A percentile compares a stretch with the other conserved stretches of the same genome.
Evolutionary conservation across 2,113 vertebrate genomes (phyloP).

Genomic region (Erythrocercus mccallii): DNA sequence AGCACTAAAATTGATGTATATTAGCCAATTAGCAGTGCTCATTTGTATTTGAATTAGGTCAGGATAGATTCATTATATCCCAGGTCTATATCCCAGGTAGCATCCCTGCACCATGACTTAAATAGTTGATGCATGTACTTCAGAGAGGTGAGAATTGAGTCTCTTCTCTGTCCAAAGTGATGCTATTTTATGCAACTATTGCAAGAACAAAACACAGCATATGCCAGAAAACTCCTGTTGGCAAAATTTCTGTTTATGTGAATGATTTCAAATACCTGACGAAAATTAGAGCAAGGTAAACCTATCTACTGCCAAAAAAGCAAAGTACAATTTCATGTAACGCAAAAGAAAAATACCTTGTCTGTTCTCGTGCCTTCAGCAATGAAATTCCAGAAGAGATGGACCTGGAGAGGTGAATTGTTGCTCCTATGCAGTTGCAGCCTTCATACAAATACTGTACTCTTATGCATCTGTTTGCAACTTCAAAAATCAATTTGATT

Average conservation of each 20-base stretch:
- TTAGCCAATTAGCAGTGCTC: background rate
- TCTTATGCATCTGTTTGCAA: background rate
- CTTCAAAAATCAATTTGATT: background rate
- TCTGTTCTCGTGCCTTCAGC: background rate
- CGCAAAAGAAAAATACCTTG: background rate
- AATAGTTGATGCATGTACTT: background rate
- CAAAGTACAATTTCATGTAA: background rate
- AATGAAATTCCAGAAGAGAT: background rate
- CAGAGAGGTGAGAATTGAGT: background rate
- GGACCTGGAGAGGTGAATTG: background rate
- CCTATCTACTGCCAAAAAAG: background rate
- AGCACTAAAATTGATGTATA: background rate
- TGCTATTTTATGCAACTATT: background rate
- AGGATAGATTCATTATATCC: background rate
- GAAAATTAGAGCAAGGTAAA: constrained; percentile 1
- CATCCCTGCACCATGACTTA: background rate
- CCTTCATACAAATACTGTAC: background rate
- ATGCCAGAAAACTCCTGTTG: background rate
- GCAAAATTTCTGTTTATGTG: background rate
- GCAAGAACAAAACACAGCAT: background rate
- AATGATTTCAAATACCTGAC: background rate
- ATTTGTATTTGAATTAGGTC: background rate
- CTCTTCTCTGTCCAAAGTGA: background rate
- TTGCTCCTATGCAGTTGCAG: background rate
- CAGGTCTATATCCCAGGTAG: background rate